These are phyloP conservation scores for Rattus rattus DNA, from an alignment of 2,113 vertebrate species.

Conservation along the genomic window DNA sequence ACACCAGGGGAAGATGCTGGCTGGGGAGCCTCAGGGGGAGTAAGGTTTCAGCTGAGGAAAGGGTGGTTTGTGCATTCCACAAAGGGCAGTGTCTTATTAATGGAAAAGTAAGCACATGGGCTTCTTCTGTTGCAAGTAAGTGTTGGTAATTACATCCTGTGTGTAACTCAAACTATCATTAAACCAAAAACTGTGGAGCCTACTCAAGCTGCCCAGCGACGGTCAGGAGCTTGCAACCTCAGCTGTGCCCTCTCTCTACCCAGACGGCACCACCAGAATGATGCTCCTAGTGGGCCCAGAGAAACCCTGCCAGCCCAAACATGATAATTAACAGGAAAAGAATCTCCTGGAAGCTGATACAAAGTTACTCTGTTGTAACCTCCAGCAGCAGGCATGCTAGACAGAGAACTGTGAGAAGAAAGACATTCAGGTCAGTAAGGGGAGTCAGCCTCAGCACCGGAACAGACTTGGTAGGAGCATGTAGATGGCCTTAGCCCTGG, in stretches of 20 bases:
- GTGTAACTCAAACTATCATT: constrained; percentile 54
- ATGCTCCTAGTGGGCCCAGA: not conserved
- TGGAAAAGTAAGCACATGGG: constrained; percentile 22
- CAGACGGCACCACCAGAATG: accelerated
- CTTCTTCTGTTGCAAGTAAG: constrained; percentile 33
- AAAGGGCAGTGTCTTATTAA: not conserved
- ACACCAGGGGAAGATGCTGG: not conserved
- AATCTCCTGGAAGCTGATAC: not conserved
- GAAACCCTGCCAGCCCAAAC: not conserved
- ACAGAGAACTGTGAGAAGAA: not conserved
- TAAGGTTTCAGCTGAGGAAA: constrained; percentile 32
- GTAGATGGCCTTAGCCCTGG: not conserved
- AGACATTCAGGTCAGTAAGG: accelerated
- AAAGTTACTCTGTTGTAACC: not conserved
- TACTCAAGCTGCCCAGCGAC: not conserved
- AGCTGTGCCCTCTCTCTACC: not conserved
- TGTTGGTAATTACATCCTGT: constrained; percentile 57
- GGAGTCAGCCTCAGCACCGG: too few relatives aligned
- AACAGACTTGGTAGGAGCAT: not conserved
- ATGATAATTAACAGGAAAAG: not conserved
- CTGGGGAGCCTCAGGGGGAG: not conserved
- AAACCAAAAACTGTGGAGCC: not conserved
- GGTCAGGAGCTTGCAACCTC: not conserved
- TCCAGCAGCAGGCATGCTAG: not conserved
- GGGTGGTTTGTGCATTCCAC: not conserved